phyloP scores from a whole-genome alignment of 1,140 invertebrate species.

The Plutomurus gul region DNA sequence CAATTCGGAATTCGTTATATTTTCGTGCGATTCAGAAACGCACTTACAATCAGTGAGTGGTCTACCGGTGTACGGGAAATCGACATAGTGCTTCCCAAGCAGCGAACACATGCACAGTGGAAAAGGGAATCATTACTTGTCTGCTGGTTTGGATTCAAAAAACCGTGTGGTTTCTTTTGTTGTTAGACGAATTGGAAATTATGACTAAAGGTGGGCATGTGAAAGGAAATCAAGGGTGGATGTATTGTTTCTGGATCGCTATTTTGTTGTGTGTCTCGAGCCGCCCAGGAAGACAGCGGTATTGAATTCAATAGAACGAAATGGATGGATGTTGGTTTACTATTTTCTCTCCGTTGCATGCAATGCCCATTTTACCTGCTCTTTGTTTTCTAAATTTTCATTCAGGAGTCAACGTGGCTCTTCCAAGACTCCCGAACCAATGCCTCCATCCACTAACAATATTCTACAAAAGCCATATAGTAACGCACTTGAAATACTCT shows the following conservation, averaged over 20 bases:
- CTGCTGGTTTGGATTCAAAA: background rate
- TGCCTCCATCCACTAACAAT: no score
- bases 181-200: conserved; percentile 20
- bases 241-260: conserved; percentile 2
- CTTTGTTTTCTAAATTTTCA: conserved; percentile 14
- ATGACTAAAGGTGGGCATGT: background rate
- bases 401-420: no score
- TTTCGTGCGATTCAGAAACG: no score
- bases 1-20: no score
- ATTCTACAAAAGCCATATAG: no score
- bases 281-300: conserved; percentile 20
- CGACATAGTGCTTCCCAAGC: no score
- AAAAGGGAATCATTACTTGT: background rate
- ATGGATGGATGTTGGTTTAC: conserved; percentile 21
- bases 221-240: conserved; percentile 23
- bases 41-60: no score
- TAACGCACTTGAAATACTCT: no score
- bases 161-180: conserved; percentile 26
- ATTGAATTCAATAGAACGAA: conserved; percentile 29
- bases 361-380: background rate
- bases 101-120: no score
- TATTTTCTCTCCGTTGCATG: background rate
- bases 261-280: conserved; percentile 20
- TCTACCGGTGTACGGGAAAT: no score
- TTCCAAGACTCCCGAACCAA: no score